These are phyloP conservation scores for Paramisgurnus dabryanus DNA, from an alignment of 2,113 vertebrate genomes.

Conservation along the genomic window DNA sequence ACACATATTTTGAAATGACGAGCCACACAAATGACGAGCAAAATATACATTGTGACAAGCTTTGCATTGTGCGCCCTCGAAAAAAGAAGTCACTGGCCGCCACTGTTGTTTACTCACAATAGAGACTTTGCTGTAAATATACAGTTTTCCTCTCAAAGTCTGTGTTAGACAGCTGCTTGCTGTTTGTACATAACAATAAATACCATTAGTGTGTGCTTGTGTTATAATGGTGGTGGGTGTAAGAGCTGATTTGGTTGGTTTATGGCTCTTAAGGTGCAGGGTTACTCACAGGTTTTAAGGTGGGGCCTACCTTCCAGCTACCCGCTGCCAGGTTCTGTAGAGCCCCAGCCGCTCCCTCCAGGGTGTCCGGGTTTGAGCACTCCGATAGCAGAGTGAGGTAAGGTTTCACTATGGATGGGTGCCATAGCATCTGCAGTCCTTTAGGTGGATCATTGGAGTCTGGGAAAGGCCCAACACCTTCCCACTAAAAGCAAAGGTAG, in stretches of 20 bases:
- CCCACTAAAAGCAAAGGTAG: conserved; percentile 83
- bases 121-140: neutral
- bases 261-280: conserved; percentile 33
- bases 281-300: conserved; percentile 55
- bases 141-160: neutral
- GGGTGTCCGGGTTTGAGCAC: conserved; percentile 95
- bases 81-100: too few species aligned
- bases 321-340: conserved; percentile 96
- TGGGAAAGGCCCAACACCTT: conserved; percentile 93
- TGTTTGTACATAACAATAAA: neutral
- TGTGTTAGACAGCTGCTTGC: neutral
- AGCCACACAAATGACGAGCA: too few species aligned
- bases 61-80: too few species aligned
- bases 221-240: conserved; percentile 1
- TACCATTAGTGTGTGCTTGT: neutral
- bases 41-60: too few species aligned
- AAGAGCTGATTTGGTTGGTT: conserved; percentile 23
- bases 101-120: neutral
- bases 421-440: conserved; percentile 98
- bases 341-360: conserved; percentile 95
- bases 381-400: conserved; percentile 98
- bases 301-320: conserved; percentile 91
- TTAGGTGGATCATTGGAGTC: conserved; percentile 94
- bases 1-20: too few species aligned
- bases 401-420: conserved; percentile 97